A percentile compares a stretch with the other conserved stretches of the same genome.
phyloP scores from a whole-genome alignment of 2,113 vertebrate genomes.

The Scalopus aquaticus region DNA sequence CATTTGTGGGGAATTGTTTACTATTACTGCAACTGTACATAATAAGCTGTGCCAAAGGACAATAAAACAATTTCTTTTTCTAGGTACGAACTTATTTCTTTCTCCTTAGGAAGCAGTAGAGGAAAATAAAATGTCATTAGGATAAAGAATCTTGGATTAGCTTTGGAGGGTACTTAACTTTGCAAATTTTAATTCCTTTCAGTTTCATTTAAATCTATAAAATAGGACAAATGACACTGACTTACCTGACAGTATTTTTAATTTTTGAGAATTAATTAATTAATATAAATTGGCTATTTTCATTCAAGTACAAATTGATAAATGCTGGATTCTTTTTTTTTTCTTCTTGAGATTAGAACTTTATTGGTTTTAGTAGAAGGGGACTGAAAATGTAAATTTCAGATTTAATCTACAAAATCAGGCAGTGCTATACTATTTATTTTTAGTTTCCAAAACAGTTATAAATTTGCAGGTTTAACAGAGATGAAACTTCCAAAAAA shows the following conservation, averaged over 20 bases:
- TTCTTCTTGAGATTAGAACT: neutral
- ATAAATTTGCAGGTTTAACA: neutral
- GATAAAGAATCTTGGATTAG: neutral
- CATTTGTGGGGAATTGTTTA: neutral
- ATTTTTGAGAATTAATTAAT: neutral
- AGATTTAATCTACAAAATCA: slow-evolving; percentile 3
- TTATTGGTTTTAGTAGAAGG: neutral
- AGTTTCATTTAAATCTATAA: slow-evolving; percentile 8
- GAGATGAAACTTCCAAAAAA: neutral
- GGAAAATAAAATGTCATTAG: neutral
- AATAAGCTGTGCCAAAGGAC: neutral
- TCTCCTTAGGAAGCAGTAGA: neutral
- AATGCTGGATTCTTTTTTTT: neutral
- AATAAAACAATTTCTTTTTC: neutral
- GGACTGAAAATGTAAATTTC: neutral
- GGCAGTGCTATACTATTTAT: neutral
- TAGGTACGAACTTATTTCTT: neutral
- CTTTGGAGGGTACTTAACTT: neutral
- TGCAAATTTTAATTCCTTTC: slow-evolving; percentile 19
- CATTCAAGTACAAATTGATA: neutral
- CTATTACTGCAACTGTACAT: neutral
- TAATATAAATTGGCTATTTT: neutral
- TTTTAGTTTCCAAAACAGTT: neutral
- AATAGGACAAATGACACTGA: neutral
- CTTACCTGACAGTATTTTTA: neutral